Conservation (phyloP, 2,888 invertebrate genomes). For the Stenodera caucasica region DNA sequence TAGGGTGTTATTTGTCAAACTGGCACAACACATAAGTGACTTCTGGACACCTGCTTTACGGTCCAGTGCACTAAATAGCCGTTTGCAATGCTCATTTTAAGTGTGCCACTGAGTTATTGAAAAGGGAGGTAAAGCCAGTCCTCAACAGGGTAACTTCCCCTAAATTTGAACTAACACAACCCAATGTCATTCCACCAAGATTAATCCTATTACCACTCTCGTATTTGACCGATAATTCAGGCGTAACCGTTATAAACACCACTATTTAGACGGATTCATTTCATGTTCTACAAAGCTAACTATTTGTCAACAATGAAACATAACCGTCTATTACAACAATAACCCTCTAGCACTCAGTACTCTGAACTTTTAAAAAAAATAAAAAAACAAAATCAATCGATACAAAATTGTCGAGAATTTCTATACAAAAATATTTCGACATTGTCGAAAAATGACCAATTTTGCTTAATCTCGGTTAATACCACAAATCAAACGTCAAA, state of each 20-base stretch:
- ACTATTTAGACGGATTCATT: conserved; percentile 48
- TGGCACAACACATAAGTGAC: conserved; percentile 50
- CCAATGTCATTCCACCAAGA: conserved; percentile 46
- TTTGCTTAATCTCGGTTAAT: conserved; percentile 17
- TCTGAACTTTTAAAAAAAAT: no score
- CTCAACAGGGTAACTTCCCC: conserved; percentile 40
- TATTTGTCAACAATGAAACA: conserved; percentile 42
- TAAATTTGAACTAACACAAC: conserved; percentile 31
- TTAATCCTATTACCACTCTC: conserved; percentile 49
- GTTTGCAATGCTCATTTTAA: conserved; percentile 53
- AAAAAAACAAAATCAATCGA: no score
- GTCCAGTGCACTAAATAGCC: conserved; percentile 55
- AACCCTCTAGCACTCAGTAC: not conserved
- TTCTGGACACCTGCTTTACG: conserved; percentile 55
- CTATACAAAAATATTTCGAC: conserved; percentile 4
- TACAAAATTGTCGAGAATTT: conserved; percentile 28
- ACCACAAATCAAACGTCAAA: conserved; percentile 24
- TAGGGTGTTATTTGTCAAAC: conserved; percentile 50
- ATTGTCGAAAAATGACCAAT: conserved; percentile 7
- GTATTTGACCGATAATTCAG: conserved; percentile 49
- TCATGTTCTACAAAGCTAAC: conserved; percentile 38
- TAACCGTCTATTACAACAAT: not conserved
- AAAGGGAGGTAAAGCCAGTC: conserved; percentile 34
- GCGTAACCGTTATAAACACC: conserved; percentile 49
- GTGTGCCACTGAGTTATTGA: conserved; percentile 50